Conservation (phyloP, 2,113 vertebrate species). For the Lethenteron reissneri region DNA sequence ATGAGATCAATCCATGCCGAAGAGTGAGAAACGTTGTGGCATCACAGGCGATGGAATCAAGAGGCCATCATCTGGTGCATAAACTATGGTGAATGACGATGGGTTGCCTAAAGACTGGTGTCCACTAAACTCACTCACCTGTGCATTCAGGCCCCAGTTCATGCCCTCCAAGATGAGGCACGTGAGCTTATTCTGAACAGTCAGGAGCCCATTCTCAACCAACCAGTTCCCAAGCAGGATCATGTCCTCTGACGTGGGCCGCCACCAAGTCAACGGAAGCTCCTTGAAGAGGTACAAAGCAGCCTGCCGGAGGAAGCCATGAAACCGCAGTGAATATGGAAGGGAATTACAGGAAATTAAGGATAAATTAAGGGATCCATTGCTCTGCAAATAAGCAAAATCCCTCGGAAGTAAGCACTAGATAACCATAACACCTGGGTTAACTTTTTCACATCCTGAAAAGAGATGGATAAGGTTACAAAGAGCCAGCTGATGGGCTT, state of each 20-base stretch:
- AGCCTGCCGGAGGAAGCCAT: constrained; percentile 29
- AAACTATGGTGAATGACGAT: not conserved
- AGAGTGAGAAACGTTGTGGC: too few relatives aligned
- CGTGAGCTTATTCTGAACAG: constrained; percentile 71
- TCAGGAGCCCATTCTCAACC: constrained; percentile 40
- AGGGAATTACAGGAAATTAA: too few relatives aligned
- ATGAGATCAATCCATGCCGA: not conserved
- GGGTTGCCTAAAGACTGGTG: not conserved
- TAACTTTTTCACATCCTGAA: too few relatives aligned
- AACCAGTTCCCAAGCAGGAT: constrained; percentile 59
- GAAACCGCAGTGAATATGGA: too few relatives aligned
- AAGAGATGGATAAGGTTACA: too few relatives aligned
- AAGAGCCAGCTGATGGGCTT: too few relatives aligned
- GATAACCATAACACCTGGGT: too few relatives aligned
- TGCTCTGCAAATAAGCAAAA: too few relatives aligned
- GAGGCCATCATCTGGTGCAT: too few relatives aligned
- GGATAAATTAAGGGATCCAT: too few relatives aligned
- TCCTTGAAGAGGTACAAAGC: constrained; percentile 90
- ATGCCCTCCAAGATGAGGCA: constrained; percentile 83
- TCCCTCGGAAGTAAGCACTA: too few relatives aligned
- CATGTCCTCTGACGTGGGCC: constrained; percentile 37
- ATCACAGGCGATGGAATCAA: too few relatives aligned
- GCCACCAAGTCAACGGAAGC: constrained; percentile 61
- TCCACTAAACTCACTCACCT: constrained; percentile 23
- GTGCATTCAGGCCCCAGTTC: constrained; percentile 51